Evolutionary conservation across 2,888 invertebrate genomes (phyloP), one percentile per base, ranked within the genome.

Genomic region (Sinhomidia bicolor): DNA sequence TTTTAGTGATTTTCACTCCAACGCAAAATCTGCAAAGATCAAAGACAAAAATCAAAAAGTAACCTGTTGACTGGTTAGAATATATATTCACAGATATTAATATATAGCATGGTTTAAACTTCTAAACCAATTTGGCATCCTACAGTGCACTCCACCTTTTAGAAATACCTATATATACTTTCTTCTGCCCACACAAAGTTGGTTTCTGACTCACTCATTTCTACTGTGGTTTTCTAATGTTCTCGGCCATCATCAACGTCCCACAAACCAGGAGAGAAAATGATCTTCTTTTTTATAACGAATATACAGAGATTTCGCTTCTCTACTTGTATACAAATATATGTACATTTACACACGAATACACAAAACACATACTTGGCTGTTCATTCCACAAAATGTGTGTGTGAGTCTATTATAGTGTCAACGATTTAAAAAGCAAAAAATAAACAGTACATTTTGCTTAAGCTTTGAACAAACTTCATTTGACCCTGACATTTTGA

Each of bases 401-500:
- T 54, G 54, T 23, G 23, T 23, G 62, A 3, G n/a, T 62, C 5
- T 62, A 6, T 29, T 29, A 57, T 54, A 7, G 41, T 41, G 41
- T n/a, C n/a, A n/a, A n/a, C n/a, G n/a, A 51, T 2, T 51, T 12
- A 51, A 51, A 51, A n/a, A 51, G n/a, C 44, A 14, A n/a, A 14
- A 23, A 26, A 3, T 23, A 23, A 20, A 23, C 7, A 10, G 57
- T 17, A 7, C 5, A 7, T 23, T 57, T 57, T 57, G 60, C 29
- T n/a, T n/a, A n/a, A 57, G 7, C 7, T n/a, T 23, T 57, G 3
- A 57, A 7, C 57, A 26, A 62, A 29, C 36, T 47, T 85, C 76
- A 62, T 60, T 32, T 85, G 85, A 79, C 85, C 85, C 85, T 85
- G 85, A 85, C 85, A 65, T 23, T 84, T 57, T 57, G 57, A 57